Evolutionary conservation across 64 coral and sea anemone genomes (phyloP).

Genomic region (Cladopsammia gracilis): DNA sequence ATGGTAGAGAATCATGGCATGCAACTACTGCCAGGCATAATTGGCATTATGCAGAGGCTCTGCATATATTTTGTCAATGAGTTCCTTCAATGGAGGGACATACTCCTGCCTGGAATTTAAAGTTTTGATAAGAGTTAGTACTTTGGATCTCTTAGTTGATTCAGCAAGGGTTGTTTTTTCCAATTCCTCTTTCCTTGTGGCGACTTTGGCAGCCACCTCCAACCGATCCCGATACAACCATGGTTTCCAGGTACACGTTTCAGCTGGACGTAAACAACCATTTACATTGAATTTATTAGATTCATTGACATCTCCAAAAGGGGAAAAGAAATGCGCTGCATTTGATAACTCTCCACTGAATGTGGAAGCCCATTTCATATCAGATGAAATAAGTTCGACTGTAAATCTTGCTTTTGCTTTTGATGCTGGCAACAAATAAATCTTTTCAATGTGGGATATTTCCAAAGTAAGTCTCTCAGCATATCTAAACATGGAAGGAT

Average conservation of each 20-base stretch:
- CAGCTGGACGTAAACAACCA: constrained; percentile 2
- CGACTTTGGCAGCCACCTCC: constrained; percentile 21
- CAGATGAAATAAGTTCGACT: constrained; percentile 25
- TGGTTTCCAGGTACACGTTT: constrained; percentile 12
- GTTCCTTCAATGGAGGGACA: constrained; percentile 15
- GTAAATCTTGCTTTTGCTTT: constrained; percentile 17
- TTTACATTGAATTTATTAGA: background rate
- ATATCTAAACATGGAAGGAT: constrained; percentile 45
- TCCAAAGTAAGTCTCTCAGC: constrained; percentile 26
- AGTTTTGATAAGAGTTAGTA: background rate
- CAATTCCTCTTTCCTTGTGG: background rate
- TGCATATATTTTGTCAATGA: constrained; percentile 37
- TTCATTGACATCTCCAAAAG: constrained; percentile 60
- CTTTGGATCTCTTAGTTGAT: constrained; percentile 34
- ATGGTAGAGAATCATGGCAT: background rate
- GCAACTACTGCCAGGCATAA: constrained; percentile 68
- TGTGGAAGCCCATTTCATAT: constrained; percentile 60
- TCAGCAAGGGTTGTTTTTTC: background rate
- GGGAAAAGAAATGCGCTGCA: constrained; percentile 49
- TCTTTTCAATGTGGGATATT: constrained; percentile 1
- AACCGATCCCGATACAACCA: constrained; percentile 6
- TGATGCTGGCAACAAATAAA: background rate
- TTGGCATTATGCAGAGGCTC: constrained; percentile 78
- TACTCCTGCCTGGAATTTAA: constrained; percentile 60
- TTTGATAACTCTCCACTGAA: constrained; percentile 48